Evolutionary conservation across 2,888 invertebrate genomes (phyloP), one percentile per base, ranked within the genome.

Genomic region (Drosophila aldrichi): DNA sequence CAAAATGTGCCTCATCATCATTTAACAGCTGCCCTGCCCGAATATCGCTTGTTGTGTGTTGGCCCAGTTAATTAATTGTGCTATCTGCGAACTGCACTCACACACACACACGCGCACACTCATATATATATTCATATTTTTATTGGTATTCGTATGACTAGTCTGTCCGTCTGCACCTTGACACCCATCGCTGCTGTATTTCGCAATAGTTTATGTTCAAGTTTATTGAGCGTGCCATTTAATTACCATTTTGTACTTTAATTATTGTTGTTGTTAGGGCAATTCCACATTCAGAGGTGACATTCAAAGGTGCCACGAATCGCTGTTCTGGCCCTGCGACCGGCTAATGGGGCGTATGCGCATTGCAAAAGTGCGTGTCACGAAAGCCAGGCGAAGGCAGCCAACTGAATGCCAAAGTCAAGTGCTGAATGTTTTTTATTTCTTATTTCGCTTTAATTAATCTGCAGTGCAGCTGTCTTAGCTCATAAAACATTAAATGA

Each of bases 51-150:
- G 52, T 38, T 44, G 38, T 40, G n/a, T n/a, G 16, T 38, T 52
- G 80, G 61, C 75, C 82, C 74, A 80, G 73, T 85, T 82, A 80
- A 82, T 78, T 80, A 80, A 82, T 80, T 74, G 64, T 43, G 44
- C 64, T 58, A 48, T n/a, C 29, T 48, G 48, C 2, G 61, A 75
- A 57, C 58, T 68, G 49, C 48, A 61, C 25, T 57, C 32, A 32
- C 20, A 34, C 29, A 18, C 12, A 12, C 6, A 18, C 12, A 29
- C 2, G 14, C 18, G 38, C 20, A 2, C 20, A 56, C 16, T 12
- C 43, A n/a, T 62, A 56, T 56, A 61, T 55, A 60, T 48, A 56
- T 59, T 65, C 68, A 49, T 57, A 73, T 65, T 51, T 70, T 82
- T 20, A 43, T 51, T 55, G 54, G 44, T 61, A 36, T 56, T 55